Evolutionary conservation across 2,888 invertebrate species (phyloP).

Genomic region (Hetaerina titia): DNA sequence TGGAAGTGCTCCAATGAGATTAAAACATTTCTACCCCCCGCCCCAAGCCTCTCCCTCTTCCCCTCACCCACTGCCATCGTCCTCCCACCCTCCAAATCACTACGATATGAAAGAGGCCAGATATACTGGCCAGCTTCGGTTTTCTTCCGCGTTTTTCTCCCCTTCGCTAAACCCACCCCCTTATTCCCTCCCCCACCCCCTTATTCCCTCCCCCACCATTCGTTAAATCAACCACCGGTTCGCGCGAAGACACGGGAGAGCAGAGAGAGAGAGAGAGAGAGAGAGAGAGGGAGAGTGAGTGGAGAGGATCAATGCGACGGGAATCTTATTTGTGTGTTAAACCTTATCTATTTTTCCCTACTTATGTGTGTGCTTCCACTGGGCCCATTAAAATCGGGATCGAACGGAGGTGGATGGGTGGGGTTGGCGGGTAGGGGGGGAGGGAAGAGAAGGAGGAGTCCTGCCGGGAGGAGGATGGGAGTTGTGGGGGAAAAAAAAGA

Average conservation of each 20-base stretch:
- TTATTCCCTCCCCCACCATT: background rate
- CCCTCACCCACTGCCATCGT: background rate
- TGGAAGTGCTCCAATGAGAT: constrained; percentile 14
- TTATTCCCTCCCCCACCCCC: background rate
- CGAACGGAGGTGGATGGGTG: background rate
- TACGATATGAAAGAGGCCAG: constrained; percentile 19
- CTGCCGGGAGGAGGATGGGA: background rate
- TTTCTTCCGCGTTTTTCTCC: background rate
- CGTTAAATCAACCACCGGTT: background rate
- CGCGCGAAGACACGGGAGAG: background rate
- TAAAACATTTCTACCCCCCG: background rate
- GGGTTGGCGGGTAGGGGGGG: too few relatives aligned
- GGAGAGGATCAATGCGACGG: background rate
- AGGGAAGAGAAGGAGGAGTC: background rate
- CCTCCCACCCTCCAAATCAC: background rate
- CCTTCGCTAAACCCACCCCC: background rate
- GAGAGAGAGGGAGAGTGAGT: background rate
- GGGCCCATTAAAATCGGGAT: background rate
- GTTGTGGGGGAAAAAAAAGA: background rate
- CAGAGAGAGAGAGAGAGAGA: background rate
- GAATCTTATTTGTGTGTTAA: background rate
- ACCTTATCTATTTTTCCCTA: background rate
- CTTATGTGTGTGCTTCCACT: background rate
- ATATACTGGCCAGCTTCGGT: background rate
- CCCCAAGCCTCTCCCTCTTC: background rate